Conservation (phyloP, 2,888 invertebrate species). For the Nemoura dubitans region DNA sequence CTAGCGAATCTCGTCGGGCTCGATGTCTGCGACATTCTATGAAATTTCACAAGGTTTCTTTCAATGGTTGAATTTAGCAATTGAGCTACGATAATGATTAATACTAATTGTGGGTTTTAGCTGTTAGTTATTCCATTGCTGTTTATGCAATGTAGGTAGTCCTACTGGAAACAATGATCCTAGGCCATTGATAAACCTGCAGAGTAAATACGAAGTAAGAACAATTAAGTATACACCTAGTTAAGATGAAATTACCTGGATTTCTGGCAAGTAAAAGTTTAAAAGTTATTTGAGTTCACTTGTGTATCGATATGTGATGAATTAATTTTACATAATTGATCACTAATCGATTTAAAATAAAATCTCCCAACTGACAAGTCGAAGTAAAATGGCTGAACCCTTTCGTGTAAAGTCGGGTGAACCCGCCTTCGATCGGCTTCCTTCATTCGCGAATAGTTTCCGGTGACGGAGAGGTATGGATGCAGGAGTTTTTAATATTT, state of each 20-base stretch:
- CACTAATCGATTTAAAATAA: neutral
- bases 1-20: slow-evolving; percentile 71
- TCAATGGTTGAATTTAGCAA: too few relatives aligned
- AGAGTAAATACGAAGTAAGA: neutral
- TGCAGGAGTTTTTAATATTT: neutral
- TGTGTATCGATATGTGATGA: neutral
- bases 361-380: neutral
- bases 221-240: neutral
- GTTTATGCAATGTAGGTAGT: neutral
- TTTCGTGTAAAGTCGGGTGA: neutral
- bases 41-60: neutral
- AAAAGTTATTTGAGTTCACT: neutral
- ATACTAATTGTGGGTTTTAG: too few relatives aligned
- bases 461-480: neutral
- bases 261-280: neutral
- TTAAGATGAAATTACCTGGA: neutral
- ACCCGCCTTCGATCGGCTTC: neutral
- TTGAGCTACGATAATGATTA: too few relatives aligned
- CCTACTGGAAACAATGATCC: too few relatives aligned
- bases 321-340: neutral
- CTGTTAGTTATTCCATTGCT: too few relatives aligned
- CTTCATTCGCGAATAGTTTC: neutral
- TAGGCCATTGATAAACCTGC: neutral
- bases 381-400: neutral
- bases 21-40: slow-evolving; percentile 68